Evolutionary conservation across 2,888 invertebrate species (phyloP).

Genomic region (Lasiommata megera): DNA sequence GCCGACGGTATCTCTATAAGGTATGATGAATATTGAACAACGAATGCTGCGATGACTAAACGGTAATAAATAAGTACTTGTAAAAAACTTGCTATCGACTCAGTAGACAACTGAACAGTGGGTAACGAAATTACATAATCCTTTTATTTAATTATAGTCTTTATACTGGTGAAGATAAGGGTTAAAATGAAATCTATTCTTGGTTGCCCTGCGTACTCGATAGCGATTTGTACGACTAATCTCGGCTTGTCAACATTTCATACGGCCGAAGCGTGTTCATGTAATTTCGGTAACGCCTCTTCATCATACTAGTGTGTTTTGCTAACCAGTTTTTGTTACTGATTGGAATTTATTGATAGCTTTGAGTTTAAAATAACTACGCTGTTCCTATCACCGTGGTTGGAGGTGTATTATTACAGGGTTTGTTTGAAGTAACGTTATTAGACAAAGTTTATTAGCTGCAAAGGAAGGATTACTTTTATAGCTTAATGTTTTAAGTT

Average conservation of each 20-base stretch:
- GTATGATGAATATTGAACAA: constrained; percentile 62
- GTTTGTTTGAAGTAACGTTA: background rate
- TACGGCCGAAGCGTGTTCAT: constrained; percentile 49
- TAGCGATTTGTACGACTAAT: constrained; percentile 48
- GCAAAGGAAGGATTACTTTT: too few relatives aligned
- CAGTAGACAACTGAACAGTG: constrained; percentile 17
- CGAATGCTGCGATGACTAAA: constrained; percentile 61
- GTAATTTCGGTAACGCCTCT: constrained; percentile 64
- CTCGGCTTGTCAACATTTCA: constrained; percentile 59
- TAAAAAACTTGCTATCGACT: constrained; percentile 44
- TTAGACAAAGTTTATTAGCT: too few relatives aligned
- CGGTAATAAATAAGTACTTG: constrained; percentile 62
- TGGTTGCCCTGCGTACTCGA: constrained; percentile 39
- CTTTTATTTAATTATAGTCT: constrained; percentile 2
- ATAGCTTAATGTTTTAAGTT: too few relatives aligned
- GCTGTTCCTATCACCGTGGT: constrained; percentile 5
- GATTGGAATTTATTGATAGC: constrained; percentile 42
- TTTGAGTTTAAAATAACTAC: constrained; percentile 12
- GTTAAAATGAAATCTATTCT: background rate
- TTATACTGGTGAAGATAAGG: background rate
- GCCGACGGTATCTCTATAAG: constrained; percentile 58
- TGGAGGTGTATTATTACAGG: background rate
- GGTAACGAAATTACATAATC: background rate
- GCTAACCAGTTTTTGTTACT: constrained; percentile 39
- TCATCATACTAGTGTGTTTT: constrained; percentile 47